Evolutionary conservation across 2,888 invertebrate genomes (phyloP).

Genomic region (Synergus japonicus): DNA sequence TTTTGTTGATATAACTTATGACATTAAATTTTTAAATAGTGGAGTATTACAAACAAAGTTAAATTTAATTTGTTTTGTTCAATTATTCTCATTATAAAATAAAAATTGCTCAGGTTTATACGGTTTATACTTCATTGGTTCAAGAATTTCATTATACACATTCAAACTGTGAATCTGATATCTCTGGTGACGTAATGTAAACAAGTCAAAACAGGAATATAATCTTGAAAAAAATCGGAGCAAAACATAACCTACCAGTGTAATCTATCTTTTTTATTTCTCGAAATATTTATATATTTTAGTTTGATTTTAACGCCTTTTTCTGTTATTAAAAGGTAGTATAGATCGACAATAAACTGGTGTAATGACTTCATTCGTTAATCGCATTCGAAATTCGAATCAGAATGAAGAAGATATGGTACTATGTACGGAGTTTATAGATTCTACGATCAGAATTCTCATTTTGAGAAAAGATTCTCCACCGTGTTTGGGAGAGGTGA

Average conservation of each 20-base stretch:
- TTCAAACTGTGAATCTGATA: neutral
- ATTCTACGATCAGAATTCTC: conserved; percentile 54
- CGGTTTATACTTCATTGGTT: neutral
- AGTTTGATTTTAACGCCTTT: neutral
- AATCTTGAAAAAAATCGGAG: neutral
- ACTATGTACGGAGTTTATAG: conserved; percentile 55
- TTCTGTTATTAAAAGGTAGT: neutral
- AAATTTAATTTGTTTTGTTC: neutral
- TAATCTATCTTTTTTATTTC: neutral
- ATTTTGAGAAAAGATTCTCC: conserved; percentile 46
- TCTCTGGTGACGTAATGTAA: neutral
- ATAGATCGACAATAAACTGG: too few relatives aligned
- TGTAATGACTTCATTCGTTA: neutral
- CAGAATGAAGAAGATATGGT: conserved; percentile 36
- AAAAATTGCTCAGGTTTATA: too few relatives aligned
- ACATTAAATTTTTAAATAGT: conserved; percentile 32
- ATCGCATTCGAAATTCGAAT: neutral
- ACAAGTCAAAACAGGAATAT: neutral
- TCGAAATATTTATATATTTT: neutral
- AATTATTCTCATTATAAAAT: neutral
- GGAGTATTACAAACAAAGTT: conserved; percentile 33
- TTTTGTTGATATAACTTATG: conserved; percentile 10
- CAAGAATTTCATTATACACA: neutral
- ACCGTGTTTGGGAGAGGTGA: conserved; percentile 59
- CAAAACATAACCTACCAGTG: neutral